These are phyloP conservation scores for western clawed frog (Xenopus tropicalis) DNA, from an alignment of 2,113 vertebrate species.

Conservation along the genomic window DNA sequence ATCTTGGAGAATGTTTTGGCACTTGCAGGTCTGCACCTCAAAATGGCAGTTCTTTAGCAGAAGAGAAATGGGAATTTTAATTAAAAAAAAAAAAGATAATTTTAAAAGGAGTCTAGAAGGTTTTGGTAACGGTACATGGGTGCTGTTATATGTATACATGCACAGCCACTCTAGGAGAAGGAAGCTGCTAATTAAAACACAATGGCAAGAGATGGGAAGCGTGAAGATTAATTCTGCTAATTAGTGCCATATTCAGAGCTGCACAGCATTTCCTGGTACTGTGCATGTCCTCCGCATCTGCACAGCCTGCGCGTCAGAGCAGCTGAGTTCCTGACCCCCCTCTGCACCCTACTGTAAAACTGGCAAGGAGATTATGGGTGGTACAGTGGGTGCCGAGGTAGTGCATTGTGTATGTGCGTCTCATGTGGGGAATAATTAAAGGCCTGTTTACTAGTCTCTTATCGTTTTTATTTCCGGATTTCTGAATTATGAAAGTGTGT, in stretches of 20 bases:
- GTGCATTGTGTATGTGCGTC: too few relatives aligned
- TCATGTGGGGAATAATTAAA: too few relatives aligned
- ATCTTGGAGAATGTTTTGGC: neutral
- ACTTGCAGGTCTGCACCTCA: neutral
- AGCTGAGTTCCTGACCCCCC: conserved; percentile 37
- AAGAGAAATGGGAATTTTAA: too few relatives aligned
- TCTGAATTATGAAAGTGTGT: too few relatives aligned
- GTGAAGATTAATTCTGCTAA: conserved; percentile 43
- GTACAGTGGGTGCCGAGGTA: too few relatives aligned
- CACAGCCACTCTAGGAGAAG: conserved; percentile 20
- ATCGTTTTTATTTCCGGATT: too few relatives aligned
- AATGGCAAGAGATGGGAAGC: conserved; percentile 28
- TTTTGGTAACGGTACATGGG: neutral
- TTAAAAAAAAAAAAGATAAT: too few relatives aligned
- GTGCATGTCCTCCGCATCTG: conserved; percentile 31
- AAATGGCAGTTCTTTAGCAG: too few relatives aligned
- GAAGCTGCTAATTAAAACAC: conserved; percentile 43
- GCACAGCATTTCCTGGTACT: conserved; percentile 29
- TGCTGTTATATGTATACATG: conserved; percentile 29
- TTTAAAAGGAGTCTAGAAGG: neutral
- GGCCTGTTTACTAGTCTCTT: too few relatives aligned
- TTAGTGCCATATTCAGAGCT: conserved; percentile 41
- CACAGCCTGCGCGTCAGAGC: conserved; percentile 22
- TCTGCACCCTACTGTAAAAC: conserved; percentile 1
- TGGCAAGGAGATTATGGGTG: neutral